These are phyloP conservation scores for Buceros bicornis DNA, from an alignment of 2,797 vertebrate genomes.

Conservation along the genomic window DNA sequence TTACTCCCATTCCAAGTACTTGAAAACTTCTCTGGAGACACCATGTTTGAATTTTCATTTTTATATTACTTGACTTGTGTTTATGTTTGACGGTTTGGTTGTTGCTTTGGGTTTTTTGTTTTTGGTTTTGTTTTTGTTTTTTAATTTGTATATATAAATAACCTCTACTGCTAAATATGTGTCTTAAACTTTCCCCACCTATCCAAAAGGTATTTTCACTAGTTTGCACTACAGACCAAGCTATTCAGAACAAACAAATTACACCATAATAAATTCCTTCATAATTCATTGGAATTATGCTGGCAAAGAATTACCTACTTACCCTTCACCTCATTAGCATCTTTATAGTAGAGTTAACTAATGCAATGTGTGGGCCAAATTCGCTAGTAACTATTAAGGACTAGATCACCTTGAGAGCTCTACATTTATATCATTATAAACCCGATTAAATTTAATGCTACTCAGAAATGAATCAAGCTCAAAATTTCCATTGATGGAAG, in stretches of 20 bases:
- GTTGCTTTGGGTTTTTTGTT: fast-evolving
- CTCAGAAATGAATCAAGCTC: constrained; percentile 45
- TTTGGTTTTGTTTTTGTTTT: background rate
- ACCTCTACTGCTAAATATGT: background rate
- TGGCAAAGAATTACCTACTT: constrained; percentile 8
- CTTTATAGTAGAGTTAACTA: constrained; percentile 44
- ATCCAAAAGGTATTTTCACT: background rate
- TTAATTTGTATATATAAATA: background rate
- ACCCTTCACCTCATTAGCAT: constrained; percentile 31
- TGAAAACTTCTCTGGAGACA: background rate
- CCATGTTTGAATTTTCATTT: background rate
- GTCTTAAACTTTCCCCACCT: background rate
- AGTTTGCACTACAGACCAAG: background rate
- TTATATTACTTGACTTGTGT: background rate
- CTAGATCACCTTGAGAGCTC: constrained; percentile 56
- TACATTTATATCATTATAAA: constrained; percentile 40
- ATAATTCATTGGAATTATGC: background rate
- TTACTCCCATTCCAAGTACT: background rate
- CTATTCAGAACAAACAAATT: constrained; percentile 21
- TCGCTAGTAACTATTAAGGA: constrained; percentile 35
- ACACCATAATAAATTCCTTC: constrained; percentile 15
- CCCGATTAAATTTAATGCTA: constrained; percentile 1
- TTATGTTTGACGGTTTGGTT: background rate
- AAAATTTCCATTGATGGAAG: constrained; percentile 28
- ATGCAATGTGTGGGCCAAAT: constrained; percentile 8